These are phyloP conservation scores for Trematomus loennbergii DNA, from an alignment of 2,113 vertebrate species.

Conservation along the genomic window DNA sequence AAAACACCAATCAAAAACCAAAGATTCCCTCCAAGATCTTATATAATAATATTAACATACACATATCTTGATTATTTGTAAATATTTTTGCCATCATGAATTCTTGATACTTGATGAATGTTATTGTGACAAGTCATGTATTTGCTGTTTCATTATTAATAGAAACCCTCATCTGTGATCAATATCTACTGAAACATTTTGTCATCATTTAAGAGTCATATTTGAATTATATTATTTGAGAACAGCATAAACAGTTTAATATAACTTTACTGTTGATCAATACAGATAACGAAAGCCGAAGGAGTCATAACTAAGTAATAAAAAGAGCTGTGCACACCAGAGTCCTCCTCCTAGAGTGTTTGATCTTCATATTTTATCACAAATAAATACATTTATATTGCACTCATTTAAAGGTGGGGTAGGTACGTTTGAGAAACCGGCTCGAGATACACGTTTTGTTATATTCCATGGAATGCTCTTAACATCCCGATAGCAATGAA, in stretches of 20 bases:
- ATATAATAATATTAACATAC: not conserved
- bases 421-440: no score
- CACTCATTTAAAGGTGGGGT: no score
- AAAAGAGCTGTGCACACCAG: not conserved
- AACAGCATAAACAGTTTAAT: not conserved
- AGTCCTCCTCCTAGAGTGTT: not conserved
- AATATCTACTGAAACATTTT: not conserved
- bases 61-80: not conserved
- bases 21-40: not conserved
- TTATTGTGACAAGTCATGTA: not conserved
- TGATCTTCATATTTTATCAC: not conserved
- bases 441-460: no score
- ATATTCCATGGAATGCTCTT: no score
- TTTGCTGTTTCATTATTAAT: not conserved
- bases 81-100: not conserved
- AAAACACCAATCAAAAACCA: not conserved
- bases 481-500: no score
- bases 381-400: not conserved
- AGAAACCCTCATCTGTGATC: not conserved
- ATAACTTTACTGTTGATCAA: not conserved
- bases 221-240: constrained; percentile 2
- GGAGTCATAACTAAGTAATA: not conserved
- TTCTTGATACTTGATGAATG: no score
- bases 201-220: not conserved
- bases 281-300: not conserved